Base-by-base conservation (phyloP, 2,113 vertebrate genomes). In the Mormyrus iriodes region DNA sequence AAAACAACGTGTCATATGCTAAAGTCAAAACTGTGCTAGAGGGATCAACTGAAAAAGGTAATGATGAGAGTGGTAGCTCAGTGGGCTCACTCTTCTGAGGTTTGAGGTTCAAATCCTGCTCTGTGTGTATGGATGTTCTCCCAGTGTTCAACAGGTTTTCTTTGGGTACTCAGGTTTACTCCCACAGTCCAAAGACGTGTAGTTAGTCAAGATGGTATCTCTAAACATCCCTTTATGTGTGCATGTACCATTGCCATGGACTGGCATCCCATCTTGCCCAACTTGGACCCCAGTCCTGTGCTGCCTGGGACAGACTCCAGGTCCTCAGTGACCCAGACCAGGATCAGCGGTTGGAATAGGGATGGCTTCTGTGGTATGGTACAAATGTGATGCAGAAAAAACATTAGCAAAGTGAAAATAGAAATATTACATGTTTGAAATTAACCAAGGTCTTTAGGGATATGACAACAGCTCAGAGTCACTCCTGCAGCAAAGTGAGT, bases 381-480 rank as follows among this genome's bases (percentile, higher is more conserved):
- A 42, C 0, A 42, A 79, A 76, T 76, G 31, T 39, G 35, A 76
- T 39, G 15, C 31, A 13, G 46, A n/a, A 85, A 27, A 85, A 49
- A 48, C 83, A 48, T 24, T 85, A 49, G 21, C 83, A 85, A 85
- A 13, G 83, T 49, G 83, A 85, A 51, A 85, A 85, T 85, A 85
- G 83, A 85, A 85, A 85, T 85, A 51, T 85, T 85, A 85, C 79
- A 89, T 87, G 88, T 88, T 89, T 89, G 21, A 90, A 88, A 85
- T 85, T 31, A 90, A 91, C 88, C 86, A 89, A 55, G 90, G 73
- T 90, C 87, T 85, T 92, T 87, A 27, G 83, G 83, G 83, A 85
- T 27, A 31, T 51, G 83, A 31, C 19, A 31, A 51, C n/a, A 12
- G 46, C 83, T 24, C 19, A 51, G 82, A 84, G 24, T 51, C 21